Evolutionary conservation across 2,888 invertebrate species (phyloP), one percentile per base, ranked within the genome.

Genomic region (Icerya purchasi): DNA sequence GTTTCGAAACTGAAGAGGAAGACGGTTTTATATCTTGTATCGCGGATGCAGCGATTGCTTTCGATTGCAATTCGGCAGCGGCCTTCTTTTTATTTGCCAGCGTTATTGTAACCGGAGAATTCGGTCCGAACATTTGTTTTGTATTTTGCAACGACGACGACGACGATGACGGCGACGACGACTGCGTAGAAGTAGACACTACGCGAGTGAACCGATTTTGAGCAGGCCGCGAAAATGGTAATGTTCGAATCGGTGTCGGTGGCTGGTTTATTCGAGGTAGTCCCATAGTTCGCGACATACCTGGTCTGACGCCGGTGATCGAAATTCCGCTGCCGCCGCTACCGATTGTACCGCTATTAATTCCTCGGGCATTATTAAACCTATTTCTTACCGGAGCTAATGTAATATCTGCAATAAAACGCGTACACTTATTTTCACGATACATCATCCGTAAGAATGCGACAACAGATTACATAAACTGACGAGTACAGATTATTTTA

Each of bases 331-430:
- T 25, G 18, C 25, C 20, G 22, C 49, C 36, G 10, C 18, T 49
- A 8, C 18, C 14, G 24, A 73, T 72, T 22, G 73, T 72, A 61
- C 73, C 72, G 18, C 71, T 72, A 19, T 72, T 70, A 64, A 72
- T 72, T 64, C 72, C 72, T 59, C 73, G 68, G 53, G 66, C 61
- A 54, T 64, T 61, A 36, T 54, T 61, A 50, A 61, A 61, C 21
- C 63, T 59, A 24, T 61, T 61, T 18, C 63, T 49, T 36, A 61
- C 53, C 3, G 59, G 63, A 50, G 61, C 59, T 25, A 61, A 54
- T 53, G 61, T 53, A 22, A 50, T 24, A 50, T 61, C 62, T 62
- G 25, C 2, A 57, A 61, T 54, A 3, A 49, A 19, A 21, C 14
- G 5, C 14, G 36, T n/a, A n/a, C n/a, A n/a, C n/a, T n/a, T n/a